phyloP scores from a whole-genome alignment of 2,888 invertebrate genomes.

The Morpho deidamia region DNA sequence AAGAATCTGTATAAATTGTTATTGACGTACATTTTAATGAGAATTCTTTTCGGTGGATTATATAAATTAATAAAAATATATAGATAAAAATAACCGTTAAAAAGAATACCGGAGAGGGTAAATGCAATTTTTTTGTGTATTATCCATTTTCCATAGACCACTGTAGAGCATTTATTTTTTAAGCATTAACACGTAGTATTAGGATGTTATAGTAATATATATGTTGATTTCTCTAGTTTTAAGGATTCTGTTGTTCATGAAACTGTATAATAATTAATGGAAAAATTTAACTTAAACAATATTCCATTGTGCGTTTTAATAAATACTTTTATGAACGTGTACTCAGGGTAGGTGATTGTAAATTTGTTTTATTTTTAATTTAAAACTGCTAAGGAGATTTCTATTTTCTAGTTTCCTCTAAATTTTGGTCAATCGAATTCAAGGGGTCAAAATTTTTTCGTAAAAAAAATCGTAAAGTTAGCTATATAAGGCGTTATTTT shows the following conservation, averaged over 20 bases:
- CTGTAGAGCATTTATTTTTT: constrained; percentile 71
- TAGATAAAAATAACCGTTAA: background rate
- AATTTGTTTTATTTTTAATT: too few species aligned
- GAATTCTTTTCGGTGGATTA: too few species aligned
- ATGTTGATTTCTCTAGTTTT: constrained; percentile 71
- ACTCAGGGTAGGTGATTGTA: background rate
- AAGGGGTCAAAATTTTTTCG: too few species aligned
- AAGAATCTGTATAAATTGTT: too few species aligned
- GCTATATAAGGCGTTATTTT: too few species aligned
- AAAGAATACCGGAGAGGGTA: constrained; percentile 5
- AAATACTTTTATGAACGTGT: background rate
- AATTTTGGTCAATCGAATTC: too few species aligned
- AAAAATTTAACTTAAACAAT: constrained; percentile 20
- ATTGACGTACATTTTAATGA: too few species aligned
- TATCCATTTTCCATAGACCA: constrained; percentile 37
- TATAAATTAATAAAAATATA: too few species aligned
- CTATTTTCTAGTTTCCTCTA: too few species aligned
- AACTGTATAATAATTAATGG: constrained; percentile 37
- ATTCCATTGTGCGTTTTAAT: constrained; percentile 26
- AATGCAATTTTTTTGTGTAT: constrained; percentile 16
- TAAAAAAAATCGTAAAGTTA: too few species aligned
- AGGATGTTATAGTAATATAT: constrained; percentile 76
- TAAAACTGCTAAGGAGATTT: too few species aligned
- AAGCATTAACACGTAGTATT: constrained; percentile 70
- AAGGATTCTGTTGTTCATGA: constrained; percentile 62